Evolutionary conservation across 2,797 vertebrate genomes (phyloP).

Genomic region (Pristis pectinata): DNA sequence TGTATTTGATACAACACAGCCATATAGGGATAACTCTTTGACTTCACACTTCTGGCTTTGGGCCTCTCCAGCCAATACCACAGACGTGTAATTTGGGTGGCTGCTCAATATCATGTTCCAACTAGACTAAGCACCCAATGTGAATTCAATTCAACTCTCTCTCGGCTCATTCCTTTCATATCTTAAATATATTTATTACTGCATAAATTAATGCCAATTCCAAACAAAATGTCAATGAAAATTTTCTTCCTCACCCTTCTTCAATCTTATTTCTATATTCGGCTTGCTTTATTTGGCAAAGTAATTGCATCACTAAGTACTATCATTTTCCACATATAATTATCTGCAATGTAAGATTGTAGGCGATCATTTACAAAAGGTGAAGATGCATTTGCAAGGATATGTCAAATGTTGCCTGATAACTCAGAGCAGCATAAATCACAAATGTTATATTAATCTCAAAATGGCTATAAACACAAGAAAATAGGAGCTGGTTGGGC

Average conservation of each 20-base stretch:
- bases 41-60: neutral
- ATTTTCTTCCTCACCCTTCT: neutral
- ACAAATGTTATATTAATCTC: neutral
- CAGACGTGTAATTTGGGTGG: neutral
- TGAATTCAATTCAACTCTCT: neutral
- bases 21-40: neutral
- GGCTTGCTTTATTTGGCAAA: neutral
- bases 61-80: neutral
- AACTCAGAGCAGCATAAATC: too few relatives aligned
- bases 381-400: neutral
- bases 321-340: neutral
- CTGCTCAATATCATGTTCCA: neutral
- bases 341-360: neutral
- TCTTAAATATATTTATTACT: neutral
- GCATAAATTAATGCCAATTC: neutral
- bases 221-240: neutral
- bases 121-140: neutral
- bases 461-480: neutral
- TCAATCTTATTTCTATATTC: neutral
- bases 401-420: neutral
- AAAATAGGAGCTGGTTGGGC: too few relatives aligned
- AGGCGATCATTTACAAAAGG: neutral
- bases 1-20: neutral
- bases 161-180: neutral
- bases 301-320: neutral